phyloP scores from a whole-genome alignment of 2,888 invertebrate species.

The Lithophane ornitopus region DNA sequence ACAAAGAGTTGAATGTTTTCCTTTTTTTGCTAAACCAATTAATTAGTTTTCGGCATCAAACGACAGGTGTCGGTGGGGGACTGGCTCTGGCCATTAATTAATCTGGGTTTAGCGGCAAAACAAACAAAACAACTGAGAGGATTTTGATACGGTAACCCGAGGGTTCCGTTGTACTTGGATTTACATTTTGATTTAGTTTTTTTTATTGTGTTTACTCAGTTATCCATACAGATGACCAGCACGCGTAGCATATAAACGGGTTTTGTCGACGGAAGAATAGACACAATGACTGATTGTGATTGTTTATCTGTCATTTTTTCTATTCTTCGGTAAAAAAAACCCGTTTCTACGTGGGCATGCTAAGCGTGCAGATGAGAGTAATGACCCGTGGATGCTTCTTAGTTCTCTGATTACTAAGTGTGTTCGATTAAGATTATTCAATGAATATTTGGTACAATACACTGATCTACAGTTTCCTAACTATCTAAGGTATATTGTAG shows the following conservation, averaged over 20 bases:
- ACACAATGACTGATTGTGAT: no score
- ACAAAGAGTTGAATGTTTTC: slow-evolving; percentile 14
- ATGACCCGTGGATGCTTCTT: no score
- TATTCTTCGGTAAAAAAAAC: no score
- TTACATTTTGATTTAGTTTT: slow-evolving; percentile 5
- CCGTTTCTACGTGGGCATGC: no score
- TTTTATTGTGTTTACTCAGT: no score
- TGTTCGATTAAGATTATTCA: neutral
- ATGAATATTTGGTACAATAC: neutral
- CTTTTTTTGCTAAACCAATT: slow-evolving; percentile 49
- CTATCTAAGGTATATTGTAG: neutral
- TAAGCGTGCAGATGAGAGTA: no score
- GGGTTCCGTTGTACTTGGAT: neutral
- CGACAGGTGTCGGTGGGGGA: slow-evolving; percentile 46
- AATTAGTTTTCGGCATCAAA: slow-evolving; percentile 46
- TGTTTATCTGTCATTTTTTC: no score
- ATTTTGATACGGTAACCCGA: slow-evolving; percentile 17
- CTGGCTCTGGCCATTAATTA: slow-evolving; percentile 40
- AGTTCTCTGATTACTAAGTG: no score
- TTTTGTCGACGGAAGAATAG: no score
- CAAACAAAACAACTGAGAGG: slow-evolving; percentile 15
- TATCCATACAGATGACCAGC: no score
- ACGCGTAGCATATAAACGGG: no score
- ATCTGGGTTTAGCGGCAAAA: slow-evolving; percentile 35
- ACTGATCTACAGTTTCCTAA: no score